Percentiles rank a stretch among this genome's conserved stretches.
Evolutionary conservation across 2,888 invertebrate species (phyloP).

Genomic region (Erebia ligea): DNA sequence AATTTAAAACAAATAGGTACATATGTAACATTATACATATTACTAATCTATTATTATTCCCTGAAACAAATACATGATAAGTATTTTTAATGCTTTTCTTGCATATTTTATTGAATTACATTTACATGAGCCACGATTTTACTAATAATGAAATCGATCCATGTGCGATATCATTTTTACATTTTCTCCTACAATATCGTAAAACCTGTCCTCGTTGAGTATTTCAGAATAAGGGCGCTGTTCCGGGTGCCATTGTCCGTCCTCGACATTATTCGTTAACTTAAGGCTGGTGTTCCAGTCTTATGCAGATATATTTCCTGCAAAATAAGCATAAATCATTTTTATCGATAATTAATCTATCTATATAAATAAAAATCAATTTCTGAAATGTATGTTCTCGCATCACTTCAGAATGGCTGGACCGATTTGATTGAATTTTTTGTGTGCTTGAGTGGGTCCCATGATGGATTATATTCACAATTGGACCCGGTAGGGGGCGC

Average conservation of each 20-base stretch:
- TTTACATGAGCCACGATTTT: background rate
- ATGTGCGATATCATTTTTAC: background rate
- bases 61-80: too few species aligned
- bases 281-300: conserved; percentile 31
- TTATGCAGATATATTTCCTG: conserved; percentile 1
- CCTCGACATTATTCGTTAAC: conserved; percentile 42
- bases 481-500: too few species aligned
- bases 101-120: background rate
- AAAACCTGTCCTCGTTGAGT: conserved; percentile 20
- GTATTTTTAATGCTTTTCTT: background rate
- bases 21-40: too few species aligned
- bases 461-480: too few species aligned
- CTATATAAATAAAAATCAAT: too few species aligned
- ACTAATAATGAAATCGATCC: conserved; percentile 7
- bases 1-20: too few species aligned
- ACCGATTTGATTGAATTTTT: too few species aligned
- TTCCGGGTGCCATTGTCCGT: conserved; percentile 39
- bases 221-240: conserved; percentile 36
- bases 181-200: conserved; percentile 19
- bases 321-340: background rate
- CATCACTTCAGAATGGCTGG: too few species aligned
- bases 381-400: too few species aligned
- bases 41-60: too few species aligned
- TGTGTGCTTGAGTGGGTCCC: too few species aligned
- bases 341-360: background rate